Conservation (phyloP, 2,797 vertebrate genomes). For the Antennarius maculatus region DNA sequence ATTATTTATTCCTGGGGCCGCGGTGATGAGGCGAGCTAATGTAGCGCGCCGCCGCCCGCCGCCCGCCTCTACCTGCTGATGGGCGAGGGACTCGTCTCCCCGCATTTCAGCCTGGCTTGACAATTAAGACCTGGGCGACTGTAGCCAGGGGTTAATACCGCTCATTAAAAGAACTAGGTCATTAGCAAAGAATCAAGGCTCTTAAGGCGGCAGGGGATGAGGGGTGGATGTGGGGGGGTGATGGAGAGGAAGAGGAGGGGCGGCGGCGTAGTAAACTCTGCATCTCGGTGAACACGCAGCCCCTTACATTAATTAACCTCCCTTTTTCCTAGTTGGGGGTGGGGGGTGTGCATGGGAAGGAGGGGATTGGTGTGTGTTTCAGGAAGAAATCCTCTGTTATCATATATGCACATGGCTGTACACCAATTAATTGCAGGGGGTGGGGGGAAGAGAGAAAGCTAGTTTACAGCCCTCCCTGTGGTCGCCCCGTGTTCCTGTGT, state of each 20-base stretch:
- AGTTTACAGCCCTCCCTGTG: constrained; percentile 91
- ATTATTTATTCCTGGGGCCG: constrained; percentile 88
- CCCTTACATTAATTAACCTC: constrained; percentile 99
- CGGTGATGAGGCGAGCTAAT: constrained; percentile 92
- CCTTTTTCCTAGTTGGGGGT: constrained; percentile 90
- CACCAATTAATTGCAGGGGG: constrained; percentile 93
- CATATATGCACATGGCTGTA: constrained; percentile 92
- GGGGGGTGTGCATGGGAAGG: constrained; percentile 13
- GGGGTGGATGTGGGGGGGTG: constrained; percentile 67
- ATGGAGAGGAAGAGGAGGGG: constrained; percentile 52
- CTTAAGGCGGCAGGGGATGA: constrained; percentile 92
- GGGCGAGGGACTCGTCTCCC: constrained; percentile 79
- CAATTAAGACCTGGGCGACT: constrained; percentile 99
- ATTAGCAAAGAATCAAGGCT: constrained; percentile 99
- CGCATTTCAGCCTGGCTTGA: constrained; percentile 95
- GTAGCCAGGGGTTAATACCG: constrained; percentile 99
- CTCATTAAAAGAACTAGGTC: constrained; percentile 99
- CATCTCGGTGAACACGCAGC: constrained; percentile 90
- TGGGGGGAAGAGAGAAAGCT: constrained; percentile 84
- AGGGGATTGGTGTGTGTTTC: constrained; percentile 8
- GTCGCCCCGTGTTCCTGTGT: constrained; percentile 90
- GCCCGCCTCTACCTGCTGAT: constrained; percentile 72
- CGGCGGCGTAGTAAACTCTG: constrained; percentile 89
- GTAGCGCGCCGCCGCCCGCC: constrained; percentile 65
- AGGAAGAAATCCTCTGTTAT: constrained; percentile 79